Evolutionary conservation across 2,888 invertebrate species (phyloP).

Genomic region (Nomada ferruginata): DNA sequence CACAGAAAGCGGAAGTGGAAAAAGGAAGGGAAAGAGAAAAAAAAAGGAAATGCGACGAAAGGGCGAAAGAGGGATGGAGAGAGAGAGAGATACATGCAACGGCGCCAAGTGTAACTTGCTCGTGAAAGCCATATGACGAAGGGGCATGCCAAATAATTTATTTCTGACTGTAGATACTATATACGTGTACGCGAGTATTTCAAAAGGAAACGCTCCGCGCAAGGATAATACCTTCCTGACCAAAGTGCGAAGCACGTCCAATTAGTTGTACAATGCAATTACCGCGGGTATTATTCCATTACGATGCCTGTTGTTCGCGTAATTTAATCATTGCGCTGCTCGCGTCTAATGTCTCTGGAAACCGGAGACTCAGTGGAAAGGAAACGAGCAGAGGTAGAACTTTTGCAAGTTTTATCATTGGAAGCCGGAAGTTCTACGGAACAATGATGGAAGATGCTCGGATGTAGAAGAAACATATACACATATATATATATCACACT

Average conservation of each 20-base stretch:
- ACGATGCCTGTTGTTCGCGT: slow-evolving; percentile 54
- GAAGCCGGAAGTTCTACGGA: not conserved
- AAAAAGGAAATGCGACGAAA: not conserved
- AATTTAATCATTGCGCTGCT: slow-evolving; percentile 52
- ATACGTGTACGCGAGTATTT: not conserved
- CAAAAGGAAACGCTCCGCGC: slow-evolving; percentile 42
- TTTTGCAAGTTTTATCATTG: slow-evolving; percentile 7
- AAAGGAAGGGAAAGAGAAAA: slow-evolving; percentile 28
- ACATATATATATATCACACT: not conserved
- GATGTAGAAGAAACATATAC: too few species aligned
- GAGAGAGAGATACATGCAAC: not conserved
- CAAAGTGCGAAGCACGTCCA: slow-evolving; percentile 53
- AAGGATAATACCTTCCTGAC: slow-evolving; percentile 52
- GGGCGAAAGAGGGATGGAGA: not conserved
- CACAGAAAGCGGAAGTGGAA: slow-evolving; percentile 58
- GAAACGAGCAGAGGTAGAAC: not conserved
- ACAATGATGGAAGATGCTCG: not conserved
- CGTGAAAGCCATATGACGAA: slow-evolving; percentile 53
- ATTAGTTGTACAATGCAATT: slow-evolving; percentile 58
- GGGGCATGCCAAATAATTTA: slow-evolving; percentile 63
- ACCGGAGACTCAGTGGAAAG: slow-evolving; percentile 1
- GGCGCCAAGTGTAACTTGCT: slow-evolving; percentile 48
- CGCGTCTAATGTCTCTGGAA: slow-evolving; percentile 35
- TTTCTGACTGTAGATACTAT: slow-evolving; percentile 38
- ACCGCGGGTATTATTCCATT: slow-evolving; percentile 54